Base-by-base conservation (phyloP, 2,797 vertebrate species). In the Sebastolobus alascanus region DNA sequence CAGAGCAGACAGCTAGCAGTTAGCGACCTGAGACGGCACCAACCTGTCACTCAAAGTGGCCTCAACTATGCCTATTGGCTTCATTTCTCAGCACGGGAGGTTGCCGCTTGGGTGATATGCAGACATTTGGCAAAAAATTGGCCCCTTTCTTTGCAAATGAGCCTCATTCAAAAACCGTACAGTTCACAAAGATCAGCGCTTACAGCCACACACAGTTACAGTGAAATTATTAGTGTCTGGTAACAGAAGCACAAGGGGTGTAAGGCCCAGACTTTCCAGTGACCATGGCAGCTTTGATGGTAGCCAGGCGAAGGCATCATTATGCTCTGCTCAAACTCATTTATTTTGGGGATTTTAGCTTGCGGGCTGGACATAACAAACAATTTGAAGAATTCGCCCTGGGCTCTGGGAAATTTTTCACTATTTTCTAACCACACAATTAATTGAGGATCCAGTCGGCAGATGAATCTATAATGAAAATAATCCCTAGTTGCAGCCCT, bases 381-480 rank as follows among this genome's bases (percentile, higher is more conserved):
- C 3, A 8, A 54, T 65, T 18, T 54, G 4, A 22, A 66, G 8
- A 38, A 38, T 22, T 67, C 33, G 14, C 16, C n/a, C 61, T 35
- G 10, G 8, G 29, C 13, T 37, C 52, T 46, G 4, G 10, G 46
- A 43, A 25, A 66, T 22, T 37, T 5, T 29, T 40, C 27, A 68
- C 35, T 14, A 4, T 64, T 64, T 68, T 59, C 31, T 46, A 37
- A 40, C 56, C 22, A 40, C 20, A 33, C 3, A 1, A 68, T 40
- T 12, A 40, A 55, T 31, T 1, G 0, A 73, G 33, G 20, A 35
- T 40, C 25, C 20, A 37, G 73, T 27, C 2, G 0, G 18, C 73
- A 58, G 12, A 66, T 60, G 35, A 8, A 69, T 69, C 52, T 31
- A 35, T 43, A 63, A 70, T 54, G 46, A 37, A 40, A 46, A 69